Evolutionary conservation across 2,888 invertebrate species (phyloP).

Genomic region (Pseudococcus viburni): DNA sequence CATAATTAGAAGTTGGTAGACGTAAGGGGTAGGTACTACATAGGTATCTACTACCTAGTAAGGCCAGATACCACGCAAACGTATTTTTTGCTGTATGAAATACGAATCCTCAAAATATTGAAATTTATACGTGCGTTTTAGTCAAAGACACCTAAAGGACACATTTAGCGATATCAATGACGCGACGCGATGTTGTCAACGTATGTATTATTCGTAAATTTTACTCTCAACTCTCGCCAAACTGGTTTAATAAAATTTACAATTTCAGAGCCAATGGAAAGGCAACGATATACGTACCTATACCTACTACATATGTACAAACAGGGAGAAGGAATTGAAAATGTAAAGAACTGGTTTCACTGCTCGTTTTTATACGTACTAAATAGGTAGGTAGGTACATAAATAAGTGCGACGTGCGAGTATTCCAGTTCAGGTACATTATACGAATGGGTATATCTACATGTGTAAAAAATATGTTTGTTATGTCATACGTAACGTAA

Average conservation of each 20-base stretch:
- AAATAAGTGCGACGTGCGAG: background rate
- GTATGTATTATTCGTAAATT: background rate
- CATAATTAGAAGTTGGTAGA: no score
- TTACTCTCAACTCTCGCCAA: slow-evolving; percentile 34
- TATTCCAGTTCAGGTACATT: background rate
- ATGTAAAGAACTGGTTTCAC: background rate
- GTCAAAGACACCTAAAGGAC: slow-evolving; percentile 7
- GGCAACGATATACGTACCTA: background rate
- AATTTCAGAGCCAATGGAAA: background rate
- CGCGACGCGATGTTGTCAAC: background rate
- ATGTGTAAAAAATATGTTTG: background rate
- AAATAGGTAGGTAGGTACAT: background rate
- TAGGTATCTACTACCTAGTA: background rate
- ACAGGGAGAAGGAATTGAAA: slow-evolving; percentile 8
- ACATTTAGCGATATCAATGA: background rate
- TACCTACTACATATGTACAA: background rate
- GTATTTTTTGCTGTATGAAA: background rate
- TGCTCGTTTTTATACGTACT: background rate
- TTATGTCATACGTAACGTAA: background rate
- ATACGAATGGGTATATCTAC: background rate
- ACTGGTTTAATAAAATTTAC: slow-evolving; percentile 50
- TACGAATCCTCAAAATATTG: background rate
- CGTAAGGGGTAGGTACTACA: no score
- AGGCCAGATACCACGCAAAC: background rate
- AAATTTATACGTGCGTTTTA: background rate